phyloP scores from a whole-genome alignment of 2,797 vertebrate genomes.

The Chaunax sp. region DNA sequence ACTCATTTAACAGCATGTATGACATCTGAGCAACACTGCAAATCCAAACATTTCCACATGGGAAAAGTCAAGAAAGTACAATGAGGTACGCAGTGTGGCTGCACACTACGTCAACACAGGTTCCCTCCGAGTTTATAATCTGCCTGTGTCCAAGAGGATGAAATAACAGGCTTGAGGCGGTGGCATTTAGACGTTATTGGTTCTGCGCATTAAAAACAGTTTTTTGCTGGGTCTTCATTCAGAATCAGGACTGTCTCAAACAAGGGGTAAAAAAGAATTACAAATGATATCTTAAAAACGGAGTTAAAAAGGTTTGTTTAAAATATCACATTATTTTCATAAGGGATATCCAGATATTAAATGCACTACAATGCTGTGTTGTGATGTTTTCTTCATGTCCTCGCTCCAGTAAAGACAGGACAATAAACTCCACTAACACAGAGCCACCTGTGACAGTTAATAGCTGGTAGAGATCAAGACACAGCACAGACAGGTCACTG shows the following conservation, averaged over 20 bases:
- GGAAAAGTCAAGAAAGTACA: slow-evolving; percentile 78
- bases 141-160: slow-evolving; percentile 39
- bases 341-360: background rate
- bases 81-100: slow-evolving; percentile 64
- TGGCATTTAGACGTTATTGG: slow-evolving; percentile 34
- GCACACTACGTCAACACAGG: slow-evolving; percentile 44
- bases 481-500: slow-evolving; percentile 14
- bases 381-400: background rate
- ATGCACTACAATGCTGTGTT: background rate
- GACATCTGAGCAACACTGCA: slow-evolving; percentile 73
- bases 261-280: background rate
- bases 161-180: slow-evolving; percentile 53
- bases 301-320: background rate
- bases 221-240: slow-evolving; percentile 24
- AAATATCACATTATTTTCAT: background rate
- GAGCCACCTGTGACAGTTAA: slow-evolving; percentile 2
- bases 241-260: background rate
- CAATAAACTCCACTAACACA: slow-evolving; percentile 5
- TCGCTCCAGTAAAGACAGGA: slow-evolving; percentile 10
- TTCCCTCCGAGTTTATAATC: slow-evolving; percentile 33
- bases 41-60: slow-evolving; percentile 82
- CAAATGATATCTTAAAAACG: too few species aligned
- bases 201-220: slow-evolving; percentile 33
- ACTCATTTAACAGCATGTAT: slow-evolving; percentile 78
- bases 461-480: slow-evolving; percentile 14